phyloP scores from a whole-genome alignment of 2,113 vertebrate genomes.

The Petromus typicus region DNA sequence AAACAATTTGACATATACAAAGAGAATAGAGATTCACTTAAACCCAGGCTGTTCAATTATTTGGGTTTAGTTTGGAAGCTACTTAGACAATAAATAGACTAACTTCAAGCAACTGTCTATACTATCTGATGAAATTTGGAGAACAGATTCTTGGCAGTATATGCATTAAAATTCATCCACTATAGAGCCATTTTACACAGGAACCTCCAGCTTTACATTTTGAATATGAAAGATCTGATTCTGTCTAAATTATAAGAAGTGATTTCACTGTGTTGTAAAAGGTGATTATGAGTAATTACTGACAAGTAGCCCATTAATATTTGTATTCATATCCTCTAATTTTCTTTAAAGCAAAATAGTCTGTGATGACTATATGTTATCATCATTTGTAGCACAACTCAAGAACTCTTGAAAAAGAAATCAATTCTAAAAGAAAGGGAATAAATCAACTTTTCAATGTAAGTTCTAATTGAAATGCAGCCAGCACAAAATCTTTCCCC shows the following conservation, averaged over 20 bases:
- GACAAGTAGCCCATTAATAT: constrained; percentile 6
- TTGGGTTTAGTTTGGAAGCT: constrained; percentile 15
- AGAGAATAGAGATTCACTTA: constrained; percentile 44
- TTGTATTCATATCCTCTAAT: background rate
- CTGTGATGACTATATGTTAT: background rate
- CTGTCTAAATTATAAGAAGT: background rate
- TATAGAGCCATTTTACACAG: background rate
- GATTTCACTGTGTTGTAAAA: constrained; percentile 49
- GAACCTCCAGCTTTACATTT: constrained; percentile 17
- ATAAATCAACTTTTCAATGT: background rate
- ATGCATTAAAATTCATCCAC: background rate
- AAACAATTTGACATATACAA: constrained; percentile 75
- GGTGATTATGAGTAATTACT: constrained; percentile 24
- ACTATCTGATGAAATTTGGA: constrained; percentile 54
- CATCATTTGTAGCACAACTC: background rate
- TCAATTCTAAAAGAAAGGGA: background rate
- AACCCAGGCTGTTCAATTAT: constrained; percentile 36
- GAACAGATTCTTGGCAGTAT: constrained; percentile 20
- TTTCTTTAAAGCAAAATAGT: constrained; percentile 6
- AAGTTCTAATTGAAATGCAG: constrained; percentile 45
- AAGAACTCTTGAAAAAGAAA: constrained; percentile 1
- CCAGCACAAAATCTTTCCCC: background rate
- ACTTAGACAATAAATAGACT: constrained; percentile 26
- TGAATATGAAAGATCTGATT: constrained; percentile 36
- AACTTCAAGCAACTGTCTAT: constrained; percentile 52